A percentile compares a stretch with the other conserved stretches of the same genome.
phyloP scores from a whole-genome alignment of 2,888 invertebrate species.

The Neuroscelio doddi region DNA sequence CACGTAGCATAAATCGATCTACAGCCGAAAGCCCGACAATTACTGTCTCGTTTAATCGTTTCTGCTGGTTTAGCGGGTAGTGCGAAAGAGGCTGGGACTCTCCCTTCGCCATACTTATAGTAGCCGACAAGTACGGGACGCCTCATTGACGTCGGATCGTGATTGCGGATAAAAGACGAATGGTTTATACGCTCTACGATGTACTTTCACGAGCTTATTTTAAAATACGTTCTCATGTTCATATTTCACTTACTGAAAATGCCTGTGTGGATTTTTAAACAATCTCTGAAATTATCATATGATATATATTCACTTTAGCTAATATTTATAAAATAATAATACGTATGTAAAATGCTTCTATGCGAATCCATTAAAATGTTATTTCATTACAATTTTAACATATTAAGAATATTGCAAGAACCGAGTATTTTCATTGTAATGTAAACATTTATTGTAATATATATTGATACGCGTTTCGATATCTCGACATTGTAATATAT shows the following conservation, averaged over 20 bases:
- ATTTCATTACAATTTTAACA: too few species aligned
- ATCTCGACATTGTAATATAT: too few species aligned
- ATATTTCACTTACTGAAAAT: background rate
- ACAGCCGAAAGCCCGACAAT: background rate
- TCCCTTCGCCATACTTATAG: background rate
- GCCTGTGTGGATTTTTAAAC: too few species aligned
- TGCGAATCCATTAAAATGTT: too few species aligned
- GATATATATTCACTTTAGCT: too few species aligned
- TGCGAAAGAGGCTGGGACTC: background rate
- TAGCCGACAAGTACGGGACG: background rate
- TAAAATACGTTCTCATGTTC: background rate
- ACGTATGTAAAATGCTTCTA: too few species aligned
- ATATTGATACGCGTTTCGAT: too few species aligned
- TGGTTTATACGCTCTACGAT: background rate
- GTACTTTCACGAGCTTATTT: slow-evolving; percentile 6
- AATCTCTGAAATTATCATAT: too few species aligned
- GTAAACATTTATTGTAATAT: too few species aligned
- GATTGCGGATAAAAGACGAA: slow-evolving; percentile 7
- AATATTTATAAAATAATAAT: too few species aligned
- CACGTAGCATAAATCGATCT: background rate
- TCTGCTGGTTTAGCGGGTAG: background rate
- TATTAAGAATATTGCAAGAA: too few species aligned
- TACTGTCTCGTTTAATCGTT: slow-evolving; percentile 4
- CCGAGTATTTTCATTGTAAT: too few species aligned
- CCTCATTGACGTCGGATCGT: slow-evolving; percentile 10